Evolutionary conservation across 2,888 invertebrate species (phyloP).

Genomic region (Chromoteleia sp.): DNA sequence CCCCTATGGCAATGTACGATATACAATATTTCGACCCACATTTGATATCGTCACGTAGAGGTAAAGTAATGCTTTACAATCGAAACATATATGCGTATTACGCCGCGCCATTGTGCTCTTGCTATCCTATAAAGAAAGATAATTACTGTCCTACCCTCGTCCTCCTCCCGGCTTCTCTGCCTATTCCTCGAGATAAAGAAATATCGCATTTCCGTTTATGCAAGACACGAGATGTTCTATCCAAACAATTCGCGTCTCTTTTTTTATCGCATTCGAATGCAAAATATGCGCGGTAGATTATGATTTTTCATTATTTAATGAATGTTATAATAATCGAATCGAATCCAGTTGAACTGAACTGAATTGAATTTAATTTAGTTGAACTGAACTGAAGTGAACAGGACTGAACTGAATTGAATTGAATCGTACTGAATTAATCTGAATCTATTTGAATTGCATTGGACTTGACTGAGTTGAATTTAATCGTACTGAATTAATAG

Average conservation of each 20-base stretch:
- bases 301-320: slow-evolving; percentile 3
- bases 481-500: too few species aligned
- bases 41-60: slow-evolving; percentile 47
- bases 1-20: slow-evolving; percentile 33
- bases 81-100: slow-evolving; percentile 62
- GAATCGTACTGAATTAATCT: too few species aligned
- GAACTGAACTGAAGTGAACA: too few species aligned
- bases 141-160: slow-evolving; percentile 41
- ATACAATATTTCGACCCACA: slow-evolving; percentile 55
- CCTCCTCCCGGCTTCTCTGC: slow-evolving; percentile 1
- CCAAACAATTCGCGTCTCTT: slow-evolving; percentile 21
- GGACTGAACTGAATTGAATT: too few species aligned
- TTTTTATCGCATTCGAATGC: background rate
- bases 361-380: too few species aligned
- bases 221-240: slow-evolving; percentile 39
- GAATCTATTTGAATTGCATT: too few species aligned
- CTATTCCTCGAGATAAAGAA: slow-evolving; percentile 26
- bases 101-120: slow-evolving; percentile 44
- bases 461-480: too few species aligned
- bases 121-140: slow-evolving; percentile 43
- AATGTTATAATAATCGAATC: too few species aligned
- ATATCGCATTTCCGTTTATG: slow-evolving; percentile 53
- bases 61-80: slow-evolving; percentile 56
- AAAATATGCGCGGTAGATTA: background rate
- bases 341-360: too few species aligned